These are phyloP conservation scores for human (Homo sapiens) DNA, from an alignment of 2,113 vertebrate species.

Conservation along the genomic window GRCh38 chr12:129558501-129559000, in stretches of 20 bases:
- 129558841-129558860: accelerated
- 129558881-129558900: accelerated
- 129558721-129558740: not conserved
- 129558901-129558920: not conserved
- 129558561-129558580: not conserved
- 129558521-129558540: not conserved
- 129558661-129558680: not conserved
- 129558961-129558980: not conserved
- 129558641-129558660: accelerated
- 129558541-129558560: not conserved
- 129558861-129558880: accelerated
- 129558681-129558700: not conserved
- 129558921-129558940: too few species aligned
- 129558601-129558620: not conserved
- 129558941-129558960: not conserved
- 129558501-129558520: too few species aligned
- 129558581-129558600: not conserved
- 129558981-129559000: not conserved
- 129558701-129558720: accelerated
- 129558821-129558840: accelerated
- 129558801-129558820: accelerated
- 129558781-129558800: accelerated
- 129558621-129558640: accelerated
- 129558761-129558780: accelerated
- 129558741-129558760: accelerated